Evolutionary conservation across 1,140 invertebrate species (phyloP).

Genomic region (roundworm (Caenorhabditis elegans)): DNA sequence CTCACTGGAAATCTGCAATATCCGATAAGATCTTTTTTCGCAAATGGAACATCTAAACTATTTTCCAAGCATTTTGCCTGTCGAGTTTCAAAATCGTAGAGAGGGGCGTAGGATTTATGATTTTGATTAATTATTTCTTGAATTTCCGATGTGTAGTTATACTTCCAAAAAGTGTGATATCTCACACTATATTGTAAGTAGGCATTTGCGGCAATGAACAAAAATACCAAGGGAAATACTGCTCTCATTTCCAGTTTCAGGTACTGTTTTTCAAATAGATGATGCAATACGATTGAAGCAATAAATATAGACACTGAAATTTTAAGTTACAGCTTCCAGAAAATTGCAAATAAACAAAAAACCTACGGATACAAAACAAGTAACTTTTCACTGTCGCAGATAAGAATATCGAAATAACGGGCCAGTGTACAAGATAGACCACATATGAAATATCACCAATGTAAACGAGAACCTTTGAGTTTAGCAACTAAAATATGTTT

Average conservation of each 20-base stretch:
- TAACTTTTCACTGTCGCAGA: neutral
- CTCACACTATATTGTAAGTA: neutral
- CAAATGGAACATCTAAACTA: neutral
- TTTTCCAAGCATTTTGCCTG: neutral
- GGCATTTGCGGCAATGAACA: neutral
- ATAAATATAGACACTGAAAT: neutral
- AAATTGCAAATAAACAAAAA: neutral
- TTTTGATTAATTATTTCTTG: neutral
- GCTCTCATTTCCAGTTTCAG: neutral
- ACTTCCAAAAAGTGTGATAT: neutral
- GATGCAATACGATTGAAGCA: neutral
- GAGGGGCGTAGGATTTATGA: neutral
- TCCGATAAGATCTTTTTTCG: neutral
- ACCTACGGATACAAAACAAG: neutral
- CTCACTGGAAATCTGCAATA: neutral
- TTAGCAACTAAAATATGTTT: neutral
- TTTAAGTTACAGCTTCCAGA: neutral
- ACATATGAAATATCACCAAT: conserved; percentile 31
- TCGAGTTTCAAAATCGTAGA: neutral
- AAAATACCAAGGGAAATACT: neutral
- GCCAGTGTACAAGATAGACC: conserved; percentile 18
- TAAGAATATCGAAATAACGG: neutral
- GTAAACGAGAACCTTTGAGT: neutral
- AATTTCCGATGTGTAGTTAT: neutral
- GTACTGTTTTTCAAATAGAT: conserved; percentile 5